These are phyloP conservation scores for Manis javanica DNA, from an alignment of 2,797 vertebrate species.

Conservation along the genomic window DNA sequence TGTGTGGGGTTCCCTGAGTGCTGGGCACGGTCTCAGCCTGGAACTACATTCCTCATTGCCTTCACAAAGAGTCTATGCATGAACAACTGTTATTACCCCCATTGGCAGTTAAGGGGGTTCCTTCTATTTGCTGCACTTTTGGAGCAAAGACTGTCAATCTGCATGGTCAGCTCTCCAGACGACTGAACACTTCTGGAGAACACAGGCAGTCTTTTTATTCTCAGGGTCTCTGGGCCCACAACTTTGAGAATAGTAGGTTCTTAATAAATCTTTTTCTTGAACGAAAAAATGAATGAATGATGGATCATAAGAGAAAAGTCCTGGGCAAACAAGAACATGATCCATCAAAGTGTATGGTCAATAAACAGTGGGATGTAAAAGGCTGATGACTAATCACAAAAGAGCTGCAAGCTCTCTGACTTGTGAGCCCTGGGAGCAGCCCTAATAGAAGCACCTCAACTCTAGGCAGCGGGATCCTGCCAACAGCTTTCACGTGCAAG, in stretches of 20 bases:
- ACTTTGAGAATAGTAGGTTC: not conserved
- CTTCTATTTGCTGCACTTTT: not conserved
- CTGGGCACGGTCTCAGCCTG: not conserved
- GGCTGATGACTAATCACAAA: not conserved
- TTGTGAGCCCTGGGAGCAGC: not conserved
- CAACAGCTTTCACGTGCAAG: not conserved
- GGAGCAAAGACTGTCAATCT: not conserved
- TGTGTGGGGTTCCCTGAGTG: not conserved
- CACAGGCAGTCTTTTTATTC: not conserved
- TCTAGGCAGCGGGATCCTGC: fast-evolving
- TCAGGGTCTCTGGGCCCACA: not conserved
- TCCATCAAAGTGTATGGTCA: not conserved
- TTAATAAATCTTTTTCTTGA: not conserved
- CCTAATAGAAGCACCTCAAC: not conserved
- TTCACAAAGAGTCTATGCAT: not conserved
- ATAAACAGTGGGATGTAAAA: not conserved
- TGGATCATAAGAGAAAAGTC: not conserved
- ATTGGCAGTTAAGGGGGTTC: not conserved
- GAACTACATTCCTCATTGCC: not conserved
- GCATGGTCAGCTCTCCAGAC: not conserved
- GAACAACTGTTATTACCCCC: too few relatives aligned
- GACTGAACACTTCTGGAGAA: not conserved
- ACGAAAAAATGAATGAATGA: not conserved
- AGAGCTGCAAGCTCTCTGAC: not conserved
- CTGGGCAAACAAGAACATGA: not conserved